phyloP scores from a whole-genome alignment of 2,888 invertebrate genomes.

The Synergus japonicus region DNA sequence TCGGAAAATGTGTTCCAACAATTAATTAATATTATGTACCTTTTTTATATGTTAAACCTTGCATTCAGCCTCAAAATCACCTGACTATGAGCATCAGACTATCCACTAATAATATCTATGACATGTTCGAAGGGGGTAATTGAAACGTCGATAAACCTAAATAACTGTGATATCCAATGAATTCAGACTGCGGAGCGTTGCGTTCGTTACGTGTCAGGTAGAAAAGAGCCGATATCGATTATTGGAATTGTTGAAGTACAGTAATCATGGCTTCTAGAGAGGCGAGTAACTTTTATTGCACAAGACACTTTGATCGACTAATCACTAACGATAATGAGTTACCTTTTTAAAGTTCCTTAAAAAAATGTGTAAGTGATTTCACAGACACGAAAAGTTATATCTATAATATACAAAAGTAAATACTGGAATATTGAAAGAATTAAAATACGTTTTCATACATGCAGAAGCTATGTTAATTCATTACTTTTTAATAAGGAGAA shows the following conservation, averaged over 20 bases:
- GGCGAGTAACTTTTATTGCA: conserved; percentile 32
- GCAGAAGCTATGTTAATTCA: too few relatives aligned
- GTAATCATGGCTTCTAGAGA: conserved; percentile 31
- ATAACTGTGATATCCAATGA: conserved; percentile 40
- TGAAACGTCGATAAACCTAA: conserved; percentile 40
- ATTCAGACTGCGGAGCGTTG: conserved; percentile 39
- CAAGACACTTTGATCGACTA: conserved; percentile 17
- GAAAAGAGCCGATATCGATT: conserved; percentile 37
- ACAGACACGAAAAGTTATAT: background rate
- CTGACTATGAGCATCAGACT: conserved; percentile 4
- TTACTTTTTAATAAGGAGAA: background rate
- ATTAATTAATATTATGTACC: background rate
- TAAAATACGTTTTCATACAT: too few relatives aligned
- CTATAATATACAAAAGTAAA: too few relatives aligned
- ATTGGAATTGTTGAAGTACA: conserved; percentile 31
- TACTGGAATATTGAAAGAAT: too few relatives aligned
- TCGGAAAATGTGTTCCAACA: background rate
- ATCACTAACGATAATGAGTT: conserved; percentile 20
- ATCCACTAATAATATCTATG: conserved; percentile 23
- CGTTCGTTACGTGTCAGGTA: conserved; percentile 41
- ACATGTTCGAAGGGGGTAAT: conserved; percentile 33
- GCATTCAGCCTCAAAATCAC: background rate
- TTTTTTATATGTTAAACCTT: background rate
- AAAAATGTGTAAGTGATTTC: background rate
- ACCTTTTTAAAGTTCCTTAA: background rate